These are phyloP conservation scores for Thecophora atra DNA, from an alignment of 2,888 invertebrate genomes.

Conservation along the genomic window DNA sequence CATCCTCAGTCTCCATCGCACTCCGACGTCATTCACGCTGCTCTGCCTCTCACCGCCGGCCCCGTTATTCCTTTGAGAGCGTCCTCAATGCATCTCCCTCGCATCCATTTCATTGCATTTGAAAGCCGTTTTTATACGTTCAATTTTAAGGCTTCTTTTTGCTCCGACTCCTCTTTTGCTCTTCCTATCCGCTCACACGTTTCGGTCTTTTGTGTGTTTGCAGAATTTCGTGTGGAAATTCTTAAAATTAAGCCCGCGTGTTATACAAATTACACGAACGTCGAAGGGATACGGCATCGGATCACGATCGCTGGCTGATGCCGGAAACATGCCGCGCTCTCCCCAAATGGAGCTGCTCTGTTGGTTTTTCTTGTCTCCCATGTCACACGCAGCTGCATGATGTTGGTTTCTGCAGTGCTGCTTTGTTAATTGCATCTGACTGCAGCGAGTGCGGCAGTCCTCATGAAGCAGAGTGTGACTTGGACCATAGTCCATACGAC, in stretches of 20 bases:
- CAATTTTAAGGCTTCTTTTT: not conserved
- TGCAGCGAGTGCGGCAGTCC: too few relatives aligned
- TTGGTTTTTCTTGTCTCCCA: too few relatives aligned
- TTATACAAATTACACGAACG: conserved; percentile 45
- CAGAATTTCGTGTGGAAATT: conserved; percentile 16
- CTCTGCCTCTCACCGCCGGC: too few relatives aligned
- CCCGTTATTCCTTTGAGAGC: not conserved
- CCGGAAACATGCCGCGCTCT: too few relatives aligned
- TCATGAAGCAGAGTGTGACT: too few relatives aligned
- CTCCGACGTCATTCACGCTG: not conserved
- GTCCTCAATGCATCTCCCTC: not conserved
- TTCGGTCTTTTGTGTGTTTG: not conserved
- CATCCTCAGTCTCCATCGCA: not conserved
- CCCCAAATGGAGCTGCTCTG: too few relatives aligned
- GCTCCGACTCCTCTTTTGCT: not conserved
- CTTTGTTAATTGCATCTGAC: too few relatives aligned
- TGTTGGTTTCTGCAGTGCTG: too few relatives aligned
- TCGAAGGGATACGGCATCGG: conserved; percentile 21
- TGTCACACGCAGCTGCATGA: too few relatives aligned
- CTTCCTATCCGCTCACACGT: not conserved
- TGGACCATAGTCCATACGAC: too few relatives aligned
- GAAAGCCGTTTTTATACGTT: not conserved
- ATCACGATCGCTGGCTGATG: too few relatives aligned
- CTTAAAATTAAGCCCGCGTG: conserved; percentile 42
- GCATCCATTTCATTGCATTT: too few relatives aligned